Percentiles rank a stretch among this genome's conserved stretches.
Evolutionary conservation across 2,888 invertebrate genomes (phyloP).

Genomic region (Folsomia manolachei): DNA sequence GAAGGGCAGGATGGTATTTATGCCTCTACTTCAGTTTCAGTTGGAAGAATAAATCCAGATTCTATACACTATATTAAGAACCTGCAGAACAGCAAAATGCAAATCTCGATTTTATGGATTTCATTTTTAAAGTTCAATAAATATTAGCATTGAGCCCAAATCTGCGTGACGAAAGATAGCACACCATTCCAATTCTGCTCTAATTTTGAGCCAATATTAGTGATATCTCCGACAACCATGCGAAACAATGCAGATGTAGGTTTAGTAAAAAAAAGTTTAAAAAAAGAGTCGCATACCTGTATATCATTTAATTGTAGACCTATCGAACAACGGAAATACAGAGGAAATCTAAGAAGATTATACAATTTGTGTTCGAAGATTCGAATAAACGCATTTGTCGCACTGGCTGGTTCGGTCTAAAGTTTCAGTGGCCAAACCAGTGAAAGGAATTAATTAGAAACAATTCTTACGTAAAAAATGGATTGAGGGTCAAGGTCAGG

Average conservation of each 20-base stretch:
- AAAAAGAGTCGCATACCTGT: no score
- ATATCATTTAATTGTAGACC: no score
- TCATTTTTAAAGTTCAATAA: background rate
- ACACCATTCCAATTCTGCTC: no score
- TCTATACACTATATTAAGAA: no score
- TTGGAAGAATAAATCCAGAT: background rate
- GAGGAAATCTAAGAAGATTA: no score
- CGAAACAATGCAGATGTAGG: no score
- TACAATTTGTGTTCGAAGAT: no score
- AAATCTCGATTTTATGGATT: background rate
- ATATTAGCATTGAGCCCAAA: background rate
- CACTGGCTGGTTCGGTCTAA: background rate
- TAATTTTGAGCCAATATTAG: no score
- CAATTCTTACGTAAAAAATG: background rate
- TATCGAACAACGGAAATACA: no score
- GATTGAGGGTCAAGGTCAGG: slow-evolving; percentile 4
- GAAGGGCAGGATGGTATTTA: no score
- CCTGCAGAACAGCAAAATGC: background rate
- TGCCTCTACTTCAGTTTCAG: background rate
- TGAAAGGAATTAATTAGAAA: background rate
- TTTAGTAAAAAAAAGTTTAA: no score
- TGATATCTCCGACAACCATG: no score
- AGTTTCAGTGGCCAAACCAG: background rate
- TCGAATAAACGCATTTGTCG: background rate
- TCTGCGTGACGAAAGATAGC: background rate